A percentile compares a stretch with the other conserved stretches of the same genome.
Evolutionary conservation across 2,888 invertebrate species (phyloP).

Genomic region (Leuctra nigra): DNA sequence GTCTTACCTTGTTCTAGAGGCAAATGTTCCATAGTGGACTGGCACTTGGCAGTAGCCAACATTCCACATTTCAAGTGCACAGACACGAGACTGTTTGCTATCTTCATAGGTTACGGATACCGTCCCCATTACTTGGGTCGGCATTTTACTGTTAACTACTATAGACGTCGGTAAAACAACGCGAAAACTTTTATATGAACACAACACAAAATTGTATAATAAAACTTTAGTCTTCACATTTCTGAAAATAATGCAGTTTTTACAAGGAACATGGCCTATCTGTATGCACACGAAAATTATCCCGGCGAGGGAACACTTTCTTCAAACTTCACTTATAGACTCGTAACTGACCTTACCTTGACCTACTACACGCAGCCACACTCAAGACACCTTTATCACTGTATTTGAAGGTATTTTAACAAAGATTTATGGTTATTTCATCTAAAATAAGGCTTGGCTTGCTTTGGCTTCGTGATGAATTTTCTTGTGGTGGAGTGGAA

Average conservation of each 20-base stretch:
- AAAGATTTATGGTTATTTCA: no score
- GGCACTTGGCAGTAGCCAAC: constrained; percentile 27
- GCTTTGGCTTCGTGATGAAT: no score
- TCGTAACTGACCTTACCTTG: constrained; percentile 29
- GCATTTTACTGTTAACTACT: constrained; percentile 22
- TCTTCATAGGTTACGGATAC: constrained; percentile 25
- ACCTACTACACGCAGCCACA: constrained; percentile 27
- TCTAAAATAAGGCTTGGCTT: no score
- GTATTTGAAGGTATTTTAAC: no score
- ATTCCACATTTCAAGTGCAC: constrained; percentile 29
- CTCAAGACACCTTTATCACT: constrained; percentile 25
- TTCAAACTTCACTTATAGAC: constrained; percentile 27
- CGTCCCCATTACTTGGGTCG: constrained; percentile 26
- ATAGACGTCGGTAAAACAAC: constrained; percentile 20
- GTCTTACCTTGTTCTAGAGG: constrained; percentile 29
- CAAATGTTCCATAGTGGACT: constrained; percentile 28
- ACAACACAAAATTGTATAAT: constrained; percentile 30
- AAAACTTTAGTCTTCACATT: constrained; percentile 29
- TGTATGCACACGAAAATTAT: constrained; percentile 25
- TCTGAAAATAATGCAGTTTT: constrained; percentile 27
- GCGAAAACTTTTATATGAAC: constrained; percentile 27
- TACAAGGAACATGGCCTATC: constrained; percentile 26
- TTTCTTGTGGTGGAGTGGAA: no score
- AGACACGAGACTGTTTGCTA: constrained; percentile 28
- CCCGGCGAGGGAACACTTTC: constrained; percentile 28